A percentile compares a stretch with the other conserved stretches of the same genome.
Conservation (phyloP, 2,797 vertebrate genomes). For the Epinephelus awoara region DNA sequence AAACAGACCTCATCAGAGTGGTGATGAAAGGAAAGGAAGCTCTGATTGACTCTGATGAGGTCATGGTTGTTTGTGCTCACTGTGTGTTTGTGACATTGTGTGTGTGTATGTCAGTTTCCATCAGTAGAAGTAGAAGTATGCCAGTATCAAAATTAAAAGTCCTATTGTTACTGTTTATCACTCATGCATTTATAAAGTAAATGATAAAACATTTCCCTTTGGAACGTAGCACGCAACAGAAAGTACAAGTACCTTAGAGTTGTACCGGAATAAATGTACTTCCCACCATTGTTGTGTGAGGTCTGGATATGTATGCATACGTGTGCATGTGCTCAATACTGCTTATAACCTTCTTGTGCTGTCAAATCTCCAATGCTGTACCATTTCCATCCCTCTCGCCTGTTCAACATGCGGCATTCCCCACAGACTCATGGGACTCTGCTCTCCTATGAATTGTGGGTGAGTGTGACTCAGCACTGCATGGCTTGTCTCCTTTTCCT, state of each 20-base stretch:
- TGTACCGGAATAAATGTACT: not conserved
- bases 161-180: not conserved
- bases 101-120: not conserved
- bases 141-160: not conserved
- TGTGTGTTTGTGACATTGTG: constrained; percentile 5
- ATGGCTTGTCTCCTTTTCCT: constrained; percentile 62
- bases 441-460: constrained; percentile 87
- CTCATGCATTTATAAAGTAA: not conserved
- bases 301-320: not conserved
- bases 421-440: constrained; percentile 87
- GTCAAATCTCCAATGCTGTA: constrained; percentile 64
- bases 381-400: constrained; percentile 71
- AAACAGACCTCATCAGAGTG: constrained; percentile 22
- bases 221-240: not conserved
- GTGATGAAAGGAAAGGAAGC: constrained; percentile 7
- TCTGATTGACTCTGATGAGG: constrained; percentile 23
- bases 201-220: not conserved
- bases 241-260: not conserved
- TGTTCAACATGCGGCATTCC: constrained; percentile 66
- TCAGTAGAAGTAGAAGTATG: not conserved
- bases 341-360: constrained; percentile 66
- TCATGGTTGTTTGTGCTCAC: not conserved
- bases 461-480: constrained; percentile 84
- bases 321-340: constrained; percentile 42
- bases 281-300: constrained; percentile 13